Conservation (phyloP, 2,113 vertebrate species). For the Grantiella picta region DNA sequence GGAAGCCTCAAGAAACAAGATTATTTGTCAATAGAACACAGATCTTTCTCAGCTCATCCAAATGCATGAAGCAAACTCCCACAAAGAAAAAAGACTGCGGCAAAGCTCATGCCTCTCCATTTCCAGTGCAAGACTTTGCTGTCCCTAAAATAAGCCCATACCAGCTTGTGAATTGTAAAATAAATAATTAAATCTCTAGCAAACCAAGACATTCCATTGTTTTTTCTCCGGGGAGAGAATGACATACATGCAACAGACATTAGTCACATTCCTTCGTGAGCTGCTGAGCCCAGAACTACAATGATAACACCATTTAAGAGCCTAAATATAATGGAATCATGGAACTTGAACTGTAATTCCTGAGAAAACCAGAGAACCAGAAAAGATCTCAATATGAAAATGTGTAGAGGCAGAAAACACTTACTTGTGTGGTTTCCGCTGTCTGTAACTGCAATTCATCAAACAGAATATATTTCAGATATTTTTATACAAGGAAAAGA, state of each 20-base stretch:
- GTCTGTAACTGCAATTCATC: not conserved
- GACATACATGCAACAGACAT: not conserved
- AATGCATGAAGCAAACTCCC: not conserved
- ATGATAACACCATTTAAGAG: not conserved
- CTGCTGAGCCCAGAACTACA: not conserved
- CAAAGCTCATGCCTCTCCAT: not conserved
- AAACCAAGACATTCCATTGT: not conserved
- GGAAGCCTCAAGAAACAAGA: not conserved
- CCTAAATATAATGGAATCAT: not conserved
- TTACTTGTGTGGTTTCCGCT: not conserved
- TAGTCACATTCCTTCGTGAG: not conserved
- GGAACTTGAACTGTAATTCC: not conserved
- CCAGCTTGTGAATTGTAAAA: not conserved
- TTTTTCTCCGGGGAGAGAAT: not conserved
- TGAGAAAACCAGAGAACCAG: not conserved
- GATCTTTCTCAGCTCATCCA: not conserved
- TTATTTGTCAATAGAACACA: not conserved
- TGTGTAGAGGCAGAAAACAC: not conserved
- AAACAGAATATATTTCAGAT: not conserved
- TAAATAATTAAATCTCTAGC: not conserved
- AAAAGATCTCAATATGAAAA: not conserved
- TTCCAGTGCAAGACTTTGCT: not conserved
- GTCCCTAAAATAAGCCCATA: not conserved
- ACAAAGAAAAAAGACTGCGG: not conserved
- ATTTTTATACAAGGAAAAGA: not conserved